Evolutionary conservation across 2,888 invertebrate species (phyloP), one percentile per base, ranked within the genome.

Genomic region (Tortricodes alternella): DNA sequence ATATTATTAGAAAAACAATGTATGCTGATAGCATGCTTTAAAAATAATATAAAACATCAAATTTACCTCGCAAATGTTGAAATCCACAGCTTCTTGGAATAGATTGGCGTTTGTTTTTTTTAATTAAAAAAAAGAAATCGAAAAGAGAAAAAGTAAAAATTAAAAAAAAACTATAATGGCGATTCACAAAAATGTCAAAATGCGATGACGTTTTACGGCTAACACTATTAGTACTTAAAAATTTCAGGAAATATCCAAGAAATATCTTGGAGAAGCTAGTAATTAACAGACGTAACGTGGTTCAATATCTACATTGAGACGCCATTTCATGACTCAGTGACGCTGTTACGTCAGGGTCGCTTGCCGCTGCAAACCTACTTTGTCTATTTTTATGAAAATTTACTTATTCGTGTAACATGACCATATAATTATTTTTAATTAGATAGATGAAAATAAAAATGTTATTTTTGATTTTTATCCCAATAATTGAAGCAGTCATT

Each of bases 21-120:
- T 43, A 29, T 38, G 49, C n/a, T n/a, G n/a, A n/a, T n/a, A n/a
- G n/a, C n/a, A n/a, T n/a, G n/a, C 7, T 11, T 13, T 2, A 52
- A 57, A 39, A 19, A 24, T 24, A 37, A 9, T 16, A 51, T 55
- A 58, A 53, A 57, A 59, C 1, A 38, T 55, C 53, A 38, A 62
- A 65, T 64, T 68, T 61, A 66, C 61, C 52, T 58, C 37, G 50
- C 67, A 72, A 65, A 53, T 55, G 44, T 44, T 51, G 35, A 61
- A 58, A 66, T 62, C 65, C 62, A 46, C 61, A 53, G 53, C 55
- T 46, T 64, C 64, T 51, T 66, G 71, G 69, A 75, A 83, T 74
- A 82, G 78, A 80, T 79, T 69, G 78, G 76, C 80, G 76, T 78
- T 85, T 86, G 83, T 84, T 86, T 89, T 87, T 85, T 85, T 85